Conservation (phyloP, 2,797 vertebrate species). For the Sphenodon punctatus region DNA sequence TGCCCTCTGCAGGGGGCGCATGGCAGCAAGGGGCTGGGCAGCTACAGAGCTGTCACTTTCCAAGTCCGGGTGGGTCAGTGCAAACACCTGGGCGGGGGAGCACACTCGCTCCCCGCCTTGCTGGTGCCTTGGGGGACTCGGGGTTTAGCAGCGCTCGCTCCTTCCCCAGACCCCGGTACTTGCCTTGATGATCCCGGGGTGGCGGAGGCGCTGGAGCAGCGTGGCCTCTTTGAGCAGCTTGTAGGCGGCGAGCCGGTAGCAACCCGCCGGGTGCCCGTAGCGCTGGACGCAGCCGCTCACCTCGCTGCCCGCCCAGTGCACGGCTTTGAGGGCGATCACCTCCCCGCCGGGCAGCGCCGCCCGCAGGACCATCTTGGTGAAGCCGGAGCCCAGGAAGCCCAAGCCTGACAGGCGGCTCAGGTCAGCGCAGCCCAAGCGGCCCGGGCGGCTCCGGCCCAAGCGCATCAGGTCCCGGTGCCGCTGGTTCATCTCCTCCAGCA, state of each 20-base stretch:
- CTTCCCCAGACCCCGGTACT: neutral
- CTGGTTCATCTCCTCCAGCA: slow-evolving; percentile 49
- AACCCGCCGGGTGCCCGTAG: slow-evolving; percentile 79
- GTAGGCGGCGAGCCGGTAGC: slow-evolving; percentile 84
- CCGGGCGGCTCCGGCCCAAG: neutral
- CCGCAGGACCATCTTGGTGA: slow-evolving; percentile 86
- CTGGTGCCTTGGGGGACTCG: too few relatives aligned
- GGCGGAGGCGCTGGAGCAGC: slow-evolving; percentile 81
- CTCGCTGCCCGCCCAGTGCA: slow-evolving; percentile 82
- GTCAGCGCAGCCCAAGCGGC: slow-evolving; percentile 77
- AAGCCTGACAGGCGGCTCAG: slow-evolving; percentile 74
- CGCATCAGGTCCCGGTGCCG: slow-evolving; percentile 41
- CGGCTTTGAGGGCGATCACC: slow-evolving; percentile 83
- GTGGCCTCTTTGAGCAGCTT: slow-evolving; percentile 88
- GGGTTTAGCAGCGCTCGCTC: too few relatives aligned
- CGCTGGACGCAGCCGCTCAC: slow-evolving; percentile 84
- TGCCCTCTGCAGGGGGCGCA: too few relatives aligned
- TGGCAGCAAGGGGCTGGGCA: too few relatives aligned
- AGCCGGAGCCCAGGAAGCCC: slow-evolving; percentile 84
- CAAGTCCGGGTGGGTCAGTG: too few relatives aligned
- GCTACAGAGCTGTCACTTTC: too few relatives aligned
- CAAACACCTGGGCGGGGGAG: too few relatives aligned
- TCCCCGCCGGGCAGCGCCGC: slow-evolving; percentile 77
- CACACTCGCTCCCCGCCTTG: too few relatives aligned
- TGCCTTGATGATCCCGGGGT: slow-evolving; percentile 89